Percentiles rank a stretch among this genome's conserved stretches.
These are phyloP conservation scores for Hirundo rustica DNA, from an alignment of 2,797 vertebrate genomes.

Conservation along the genomic window DNA sequence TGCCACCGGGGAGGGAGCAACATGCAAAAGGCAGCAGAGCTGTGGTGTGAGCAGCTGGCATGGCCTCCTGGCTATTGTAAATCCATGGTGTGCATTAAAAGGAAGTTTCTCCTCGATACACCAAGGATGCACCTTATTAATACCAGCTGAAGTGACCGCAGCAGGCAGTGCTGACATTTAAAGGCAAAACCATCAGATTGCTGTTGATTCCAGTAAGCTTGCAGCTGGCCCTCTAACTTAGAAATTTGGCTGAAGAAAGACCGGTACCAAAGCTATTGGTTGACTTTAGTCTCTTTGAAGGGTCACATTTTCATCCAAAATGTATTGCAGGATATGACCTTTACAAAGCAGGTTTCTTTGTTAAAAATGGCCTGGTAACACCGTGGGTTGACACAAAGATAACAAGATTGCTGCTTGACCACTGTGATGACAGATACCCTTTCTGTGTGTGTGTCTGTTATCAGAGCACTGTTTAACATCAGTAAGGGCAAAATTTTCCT, in stretches of 20 bases:
- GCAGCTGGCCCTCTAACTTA: background rate
- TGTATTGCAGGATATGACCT: background rate
- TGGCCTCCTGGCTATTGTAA: background rate
- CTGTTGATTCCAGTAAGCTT: background rate
- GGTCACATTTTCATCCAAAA: background rate
- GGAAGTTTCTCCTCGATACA: background rate
- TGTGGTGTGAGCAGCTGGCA: background rate
- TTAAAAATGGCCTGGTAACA: background rate
- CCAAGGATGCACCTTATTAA: background rate
- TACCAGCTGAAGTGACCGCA: background rate
- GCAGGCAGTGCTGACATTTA: background rate
- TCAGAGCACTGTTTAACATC: background rate
- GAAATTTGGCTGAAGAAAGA: background rate
- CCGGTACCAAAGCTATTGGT: background rate
- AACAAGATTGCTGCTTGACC: background rate
- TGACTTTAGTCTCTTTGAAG: background rate
- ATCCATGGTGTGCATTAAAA: background rate
- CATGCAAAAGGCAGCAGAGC: background rate
- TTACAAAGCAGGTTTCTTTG: background rate
- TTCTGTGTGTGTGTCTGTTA: background rate
- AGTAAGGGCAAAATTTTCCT: background rate
- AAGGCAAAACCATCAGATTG: background rate
- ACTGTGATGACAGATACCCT: background rate
- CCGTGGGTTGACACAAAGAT: background rate
- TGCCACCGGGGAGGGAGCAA: background rate